Evolutionary conservation across 2,888 invertebrate species (phyloP).

Genomic region (Acleris emargana): DNA sequence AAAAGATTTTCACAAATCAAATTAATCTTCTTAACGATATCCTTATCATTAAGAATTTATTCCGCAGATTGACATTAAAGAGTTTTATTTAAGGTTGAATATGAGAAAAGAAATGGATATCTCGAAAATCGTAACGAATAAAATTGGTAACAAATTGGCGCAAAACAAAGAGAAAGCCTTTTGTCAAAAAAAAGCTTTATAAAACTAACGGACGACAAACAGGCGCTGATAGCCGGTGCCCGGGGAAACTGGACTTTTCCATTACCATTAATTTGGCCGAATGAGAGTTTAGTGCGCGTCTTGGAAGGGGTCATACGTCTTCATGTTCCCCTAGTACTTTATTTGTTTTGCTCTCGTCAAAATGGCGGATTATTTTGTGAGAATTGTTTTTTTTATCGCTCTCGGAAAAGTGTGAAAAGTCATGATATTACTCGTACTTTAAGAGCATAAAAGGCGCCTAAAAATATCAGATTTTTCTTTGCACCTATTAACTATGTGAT

Average conservation of each 20-base stretch:
- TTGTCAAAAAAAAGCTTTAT: constrained; percentile 24
- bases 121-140: not conserved
- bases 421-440: not conserved
- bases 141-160: constrained; percentile 8
- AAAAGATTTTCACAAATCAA: too few relatives aligned
- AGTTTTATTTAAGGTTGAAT: too few relatives aligned
- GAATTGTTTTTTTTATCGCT: not conserved
- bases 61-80: too few relatives aligned
- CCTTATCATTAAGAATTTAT: too few relatives aligned
- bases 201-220: constrained; percentile 32
- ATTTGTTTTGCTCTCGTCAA: constrained; percentile 45
- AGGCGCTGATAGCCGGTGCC: constrained; percentile 39
- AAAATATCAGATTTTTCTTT: too few relatives aligned
- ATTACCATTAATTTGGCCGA: constrained; percentile 64
- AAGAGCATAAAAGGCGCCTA: too few relatives aligned
- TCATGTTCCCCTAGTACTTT: constrained; percentile 48
- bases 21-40: too few relatives aligned
- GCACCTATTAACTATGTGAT: too few relatives aligned
- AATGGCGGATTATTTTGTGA: constrained; percentile 9
- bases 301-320: constrained; percentile 56
- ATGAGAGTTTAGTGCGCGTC: constrained; percentile 59
- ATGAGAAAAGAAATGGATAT: not conserved
- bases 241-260: constrained; percentile 60
- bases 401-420: not conserved
- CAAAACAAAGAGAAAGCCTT: constrained; percentile 23